Percentiles rank a stretch among this genome's conserved stretches.
Conservation (phyloP, 2,113 vertebrate genomes). For the Oryzias curvinotus region DNA sequence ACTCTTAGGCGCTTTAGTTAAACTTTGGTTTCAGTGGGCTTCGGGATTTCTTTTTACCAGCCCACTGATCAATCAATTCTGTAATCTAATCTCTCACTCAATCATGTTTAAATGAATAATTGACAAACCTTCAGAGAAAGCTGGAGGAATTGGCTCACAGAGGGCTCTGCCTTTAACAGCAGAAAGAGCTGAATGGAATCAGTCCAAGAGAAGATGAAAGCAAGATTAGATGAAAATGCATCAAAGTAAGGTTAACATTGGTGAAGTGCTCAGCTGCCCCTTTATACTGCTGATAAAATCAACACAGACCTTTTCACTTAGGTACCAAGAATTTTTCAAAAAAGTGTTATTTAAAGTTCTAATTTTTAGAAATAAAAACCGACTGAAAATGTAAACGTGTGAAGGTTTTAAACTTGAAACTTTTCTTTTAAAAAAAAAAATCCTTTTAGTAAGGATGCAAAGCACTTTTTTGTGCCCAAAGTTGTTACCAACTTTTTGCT, state of each 20-base stretch:
- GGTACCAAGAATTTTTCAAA: background rate
- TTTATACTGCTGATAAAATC: background rate
- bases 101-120: constrained; percentile 73
- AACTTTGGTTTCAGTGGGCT: constrained; percentile 62
- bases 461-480: background rate
- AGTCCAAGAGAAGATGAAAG: constrained; percentile 20
- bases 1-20: constrained; percentile 54
- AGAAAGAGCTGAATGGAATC: constrained; percentile 24
- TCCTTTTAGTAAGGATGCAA: no score
- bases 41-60: constrained; percentile 63
- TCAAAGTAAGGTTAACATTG: constrained; percentile 12
- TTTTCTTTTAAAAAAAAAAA: no score
- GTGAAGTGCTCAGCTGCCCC: background rate
- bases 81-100: constrained; percentile 68
- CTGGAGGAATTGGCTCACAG: constrained; percentile 48
- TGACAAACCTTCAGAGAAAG: constrained; percentile 57
- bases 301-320: background rate
- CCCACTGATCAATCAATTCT: constrained; percentile 65
- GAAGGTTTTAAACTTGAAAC: no score
- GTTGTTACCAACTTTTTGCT: no score
- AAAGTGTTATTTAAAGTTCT: background rate
- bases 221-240: constrained; percentile 16
- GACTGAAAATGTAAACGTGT: background rate
- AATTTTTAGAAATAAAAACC: background rate
- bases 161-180: constrained; percentile 16